Conservation (phyloP, 2,888 invertebrate genomes). For the Drosophila mayaguana region DNA sequence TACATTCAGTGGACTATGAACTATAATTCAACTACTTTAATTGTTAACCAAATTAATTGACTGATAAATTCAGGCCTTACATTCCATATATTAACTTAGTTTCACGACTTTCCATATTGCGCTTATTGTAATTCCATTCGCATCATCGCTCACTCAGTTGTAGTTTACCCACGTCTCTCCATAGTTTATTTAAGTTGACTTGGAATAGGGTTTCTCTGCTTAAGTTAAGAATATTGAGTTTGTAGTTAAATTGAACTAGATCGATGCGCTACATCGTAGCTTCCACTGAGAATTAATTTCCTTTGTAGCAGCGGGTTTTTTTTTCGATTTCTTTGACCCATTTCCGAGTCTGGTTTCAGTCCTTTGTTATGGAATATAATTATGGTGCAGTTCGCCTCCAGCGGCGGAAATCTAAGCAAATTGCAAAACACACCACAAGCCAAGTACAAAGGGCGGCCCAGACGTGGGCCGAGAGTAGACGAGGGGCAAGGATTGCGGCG, state of each 20-base stretch:
- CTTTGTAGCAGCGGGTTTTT: not conserved
- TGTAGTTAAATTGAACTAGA: slow-evolving; percentile 4
- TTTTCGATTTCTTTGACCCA: not conserved
- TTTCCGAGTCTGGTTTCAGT: slow-evolving; percentile 12
- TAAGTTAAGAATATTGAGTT: not conserved
- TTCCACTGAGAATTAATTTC: not conserved
- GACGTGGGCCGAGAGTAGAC: not conserved
- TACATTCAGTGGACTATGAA: not conserved
- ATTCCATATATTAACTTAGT: not conserved
- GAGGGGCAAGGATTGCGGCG: too few species aligned
- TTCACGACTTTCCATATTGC: not conserved
- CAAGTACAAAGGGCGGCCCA: slow-evolving; percentile 30
- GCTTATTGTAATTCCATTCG: not conserved
- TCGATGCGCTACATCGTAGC: not conserved
- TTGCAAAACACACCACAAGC: slow-evolving; percentile 64
- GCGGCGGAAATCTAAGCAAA: slow-evolving; percentile 66
- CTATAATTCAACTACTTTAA: not conserved
- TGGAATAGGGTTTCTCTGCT: not conserved
- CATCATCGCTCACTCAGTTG: not conserved
- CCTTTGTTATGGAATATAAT: slow-evolving; percentile 29
- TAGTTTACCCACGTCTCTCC: not conserved
- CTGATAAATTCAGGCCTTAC: not conserved
- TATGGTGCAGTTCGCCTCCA: slow-evolving; percentile 18
- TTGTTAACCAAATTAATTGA: not conserved
- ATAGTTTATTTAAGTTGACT: not conserved